Evolutionary conservation across 2,888 invertebrate species (phyloP).

Genomic region (Cataglyphis albicans): DNA sequence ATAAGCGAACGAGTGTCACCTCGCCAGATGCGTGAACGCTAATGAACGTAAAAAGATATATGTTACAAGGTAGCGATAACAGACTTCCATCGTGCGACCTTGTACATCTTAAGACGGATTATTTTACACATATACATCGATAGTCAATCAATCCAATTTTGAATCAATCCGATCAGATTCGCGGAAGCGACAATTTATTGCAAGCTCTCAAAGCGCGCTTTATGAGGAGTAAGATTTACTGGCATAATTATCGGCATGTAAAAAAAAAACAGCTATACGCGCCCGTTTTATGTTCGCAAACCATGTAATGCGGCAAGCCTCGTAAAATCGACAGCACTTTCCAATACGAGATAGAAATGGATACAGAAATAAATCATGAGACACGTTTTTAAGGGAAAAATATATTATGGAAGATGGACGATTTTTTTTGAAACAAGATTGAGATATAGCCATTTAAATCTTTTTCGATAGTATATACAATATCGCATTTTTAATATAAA

Average conservation of each 20-base stretch:
- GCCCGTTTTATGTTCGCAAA: background rate
- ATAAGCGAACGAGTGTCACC: slow-evolving; percentile 53
- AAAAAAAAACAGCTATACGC: background rate
- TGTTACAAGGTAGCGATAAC: slow-evolving; percentile 74
- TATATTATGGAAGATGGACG: slow-evolving; percentile 6
- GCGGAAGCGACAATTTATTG: slow-evolving; percentile 2
- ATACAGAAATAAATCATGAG: slow-evolving; percentile 23
- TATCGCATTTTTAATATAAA: background rate
- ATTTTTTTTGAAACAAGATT: slow-evolving; percentile 8
- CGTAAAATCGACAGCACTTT: slow-evolving; percentile 40
- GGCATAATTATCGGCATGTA: background rate
- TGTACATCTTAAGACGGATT: slow-evolving; percentile 58
- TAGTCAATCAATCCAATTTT: background rate
- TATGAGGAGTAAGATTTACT: background rate
- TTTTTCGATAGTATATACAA: background rate
- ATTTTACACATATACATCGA: slow-evolving; percentile 44
- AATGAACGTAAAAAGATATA: slow-evolving; percentile 69
- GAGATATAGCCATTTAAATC: background rate
- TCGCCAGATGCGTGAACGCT: slow-evolving; percentile 56
- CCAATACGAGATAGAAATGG: background rate
- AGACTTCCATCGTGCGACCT: slow-evolving; percentile 60
- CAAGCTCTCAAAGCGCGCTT: background rate
- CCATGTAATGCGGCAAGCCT: background rate
- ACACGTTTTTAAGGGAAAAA: slow-evolving; percentile 1
- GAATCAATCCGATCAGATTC: background rate